A percentile compares a stretch with the other conserved stretches of the same genome.
Conservation (phyloP, 2,888 invertebrate genomes). For the Idaea dimidiata region DNA sequence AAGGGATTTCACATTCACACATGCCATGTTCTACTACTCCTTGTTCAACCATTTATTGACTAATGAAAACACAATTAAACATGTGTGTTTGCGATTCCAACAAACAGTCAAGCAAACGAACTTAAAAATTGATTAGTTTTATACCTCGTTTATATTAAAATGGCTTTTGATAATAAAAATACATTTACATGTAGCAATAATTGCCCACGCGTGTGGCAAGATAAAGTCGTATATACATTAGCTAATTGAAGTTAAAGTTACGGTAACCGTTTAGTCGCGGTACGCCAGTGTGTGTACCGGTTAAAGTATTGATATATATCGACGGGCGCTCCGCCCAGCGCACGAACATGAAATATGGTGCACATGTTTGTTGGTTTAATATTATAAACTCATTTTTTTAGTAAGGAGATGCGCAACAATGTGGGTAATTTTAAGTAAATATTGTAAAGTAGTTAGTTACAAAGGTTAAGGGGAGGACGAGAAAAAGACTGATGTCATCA, state of each 20-base stretch:
- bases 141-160: background rate
- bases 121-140: no score
- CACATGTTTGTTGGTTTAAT: conserved; percentile 31
- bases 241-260: conserved; percentile 38
- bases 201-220: conserved; percentile 27
- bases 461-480: no score
- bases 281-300: background rate
- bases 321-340: conserved; percentile 27
- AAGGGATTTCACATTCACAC: no score
- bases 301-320: conserved; percentile 24
- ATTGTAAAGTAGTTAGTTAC: background rate
- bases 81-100: no score
- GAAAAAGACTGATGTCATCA: no score
- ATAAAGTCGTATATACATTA: conserved; percentile 50
- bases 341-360: conserved; percentile 23
- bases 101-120: no score
- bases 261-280: background rate
- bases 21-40: no score
- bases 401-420: background rate
- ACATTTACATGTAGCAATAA: conserved; percentile 2
- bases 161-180: conserved; percentile 13
- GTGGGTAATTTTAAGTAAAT: background rate
- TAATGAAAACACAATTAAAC: no score
- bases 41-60: no score
- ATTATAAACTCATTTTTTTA: background rate